phyloP scores from a whole-genome alignment of 2,797 vertebrate genomes.

The Arvicola amphibius region DNA sequence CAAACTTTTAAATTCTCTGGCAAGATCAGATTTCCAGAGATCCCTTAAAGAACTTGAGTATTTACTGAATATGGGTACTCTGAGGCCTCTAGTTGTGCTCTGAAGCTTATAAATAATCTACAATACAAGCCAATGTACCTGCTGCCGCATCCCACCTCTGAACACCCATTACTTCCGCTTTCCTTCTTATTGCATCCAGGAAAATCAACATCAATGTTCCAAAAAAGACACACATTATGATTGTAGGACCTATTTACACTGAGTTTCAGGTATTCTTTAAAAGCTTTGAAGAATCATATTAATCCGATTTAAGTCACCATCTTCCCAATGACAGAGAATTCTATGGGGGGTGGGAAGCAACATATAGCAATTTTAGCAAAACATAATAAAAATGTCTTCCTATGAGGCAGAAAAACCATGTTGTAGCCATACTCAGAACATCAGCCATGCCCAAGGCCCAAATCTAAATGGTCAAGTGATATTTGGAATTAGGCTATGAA shows the following conservation, averaged over 20 bases:
- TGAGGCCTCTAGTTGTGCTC: constrained; percentile 69
- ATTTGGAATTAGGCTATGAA: constrained; percentile 40
- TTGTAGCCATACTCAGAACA: not conserved
- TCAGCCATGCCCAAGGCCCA: not conserved
- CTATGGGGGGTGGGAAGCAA: not conserved
- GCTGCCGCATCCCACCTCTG: not conserved
- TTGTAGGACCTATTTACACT: not conserved
- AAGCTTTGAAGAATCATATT: constrained; percentile 10
- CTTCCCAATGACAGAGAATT: not conserved
- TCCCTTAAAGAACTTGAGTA: constrained; percentile 68
- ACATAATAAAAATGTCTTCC: not conserved
- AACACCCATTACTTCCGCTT: not conserved
- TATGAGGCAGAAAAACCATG: not conserved
- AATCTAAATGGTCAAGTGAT: constrained; percentile 12
- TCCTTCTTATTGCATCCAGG: not conserved
- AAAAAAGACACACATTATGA: not conserved
- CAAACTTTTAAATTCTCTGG: constrained; percentile 57
- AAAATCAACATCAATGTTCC: constrained; percentile 50
- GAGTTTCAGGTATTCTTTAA: not conserved
- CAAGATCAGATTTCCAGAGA: constrained; percentile 70
- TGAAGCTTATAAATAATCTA: constrained; percentile 71
- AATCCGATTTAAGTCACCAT: constrained; percentile 28
- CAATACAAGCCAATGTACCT: constrained; percentile 47
- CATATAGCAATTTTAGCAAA: constrained; percentile 5
- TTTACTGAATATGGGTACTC: constrained; percentile 74